phyloP scores from a whole-genome alignment of 2,797 vertebrate genomes.

The Acomys russatus region DNA sequence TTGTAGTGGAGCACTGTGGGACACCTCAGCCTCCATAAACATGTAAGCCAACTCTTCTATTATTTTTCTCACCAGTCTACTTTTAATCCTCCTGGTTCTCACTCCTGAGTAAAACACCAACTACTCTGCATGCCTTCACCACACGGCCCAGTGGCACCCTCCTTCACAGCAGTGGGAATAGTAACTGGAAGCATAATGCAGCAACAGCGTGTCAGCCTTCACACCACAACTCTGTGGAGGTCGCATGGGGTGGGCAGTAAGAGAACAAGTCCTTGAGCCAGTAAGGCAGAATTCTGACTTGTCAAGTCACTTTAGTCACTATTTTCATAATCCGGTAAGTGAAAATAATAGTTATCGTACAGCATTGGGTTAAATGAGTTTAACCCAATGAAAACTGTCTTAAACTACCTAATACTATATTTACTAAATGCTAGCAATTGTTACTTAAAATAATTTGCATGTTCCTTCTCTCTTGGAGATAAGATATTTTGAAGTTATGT shows the following conservation, averaged over 20 bases:
- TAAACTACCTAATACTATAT: constrained; percentile 47
- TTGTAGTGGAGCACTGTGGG: background rate
- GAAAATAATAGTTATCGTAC: background rate
- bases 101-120: background rate
- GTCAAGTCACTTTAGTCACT: background rate
- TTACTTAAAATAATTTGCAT: constrained; percentile 56
- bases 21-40: background rate
- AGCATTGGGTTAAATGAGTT: constrained; percentile 19
- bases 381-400: constrained; percentile 3
- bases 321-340: constrained; percentile 36
- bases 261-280: background rate
- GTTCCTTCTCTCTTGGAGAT: background rate
- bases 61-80: background rate
- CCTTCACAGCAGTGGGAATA: background rate
- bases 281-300: constrained; percentile 1
- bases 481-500: constrained; percentile 55
- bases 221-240: constrained; percentile 13
- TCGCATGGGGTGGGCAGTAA: background rate
- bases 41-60: background rate
- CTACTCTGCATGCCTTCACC: background rate
- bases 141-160: background rate
- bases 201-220: background rate
- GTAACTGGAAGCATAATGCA: background rate
- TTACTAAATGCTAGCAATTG: constrained; percentile 1
- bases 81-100: background rate